phyloP scores from a whole-genome alignment of 2,113 vertebrate genomes.

The Syngnathus scovelli region DNA sequence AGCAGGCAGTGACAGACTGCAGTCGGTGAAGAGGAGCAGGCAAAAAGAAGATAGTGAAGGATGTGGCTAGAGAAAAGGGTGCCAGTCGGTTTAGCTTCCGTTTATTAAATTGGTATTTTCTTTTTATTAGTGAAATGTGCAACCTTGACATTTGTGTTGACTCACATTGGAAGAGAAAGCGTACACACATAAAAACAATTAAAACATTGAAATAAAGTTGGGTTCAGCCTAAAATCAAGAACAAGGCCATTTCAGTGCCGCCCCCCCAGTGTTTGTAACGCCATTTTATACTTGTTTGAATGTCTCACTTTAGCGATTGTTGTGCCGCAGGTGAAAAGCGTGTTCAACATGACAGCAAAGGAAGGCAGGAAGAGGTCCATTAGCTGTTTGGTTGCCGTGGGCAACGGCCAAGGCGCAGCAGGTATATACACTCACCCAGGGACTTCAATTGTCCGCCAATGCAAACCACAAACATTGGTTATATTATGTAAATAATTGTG shows the following conservation, averaged over 20 bases:
- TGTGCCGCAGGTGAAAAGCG: constrained; percentile 81
- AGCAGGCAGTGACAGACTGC: constrained; percentile 39
- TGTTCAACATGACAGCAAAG: constrained; percentile 93
- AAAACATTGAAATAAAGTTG: too few relatives aligned
- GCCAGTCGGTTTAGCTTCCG: constrained; percentile 4
- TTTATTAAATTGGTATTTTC: background rate
- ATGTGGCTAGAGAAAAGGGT: background rate
- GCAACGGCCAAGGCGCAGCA: constrained; percentile 88
- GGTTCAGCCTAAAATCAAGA: too few relatives aligned
- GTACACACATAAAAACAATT: too few relatives aligned
- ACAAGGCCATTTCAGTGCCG: constrained; percentile 55
- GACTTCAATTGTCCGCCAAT: background rate
- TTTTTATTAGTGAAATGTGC: constrained; percentile 23
- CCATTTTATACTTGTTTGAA: background rate
- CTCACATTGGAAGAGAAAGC: too few relatives aligned
- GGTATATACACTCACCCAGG: constrained; percentile 58
- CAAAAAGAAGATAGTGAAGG: background rate
- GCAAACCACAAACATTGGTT: background rate
- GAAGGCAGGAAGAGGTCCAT: constrained; percentile 87
- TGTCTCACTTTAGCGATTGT: constrained; percentile 4
- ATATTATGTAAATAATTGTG: background rate
- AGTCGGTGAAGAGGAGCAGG: constrained; percentile 14
- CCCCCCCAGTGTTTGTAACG: constrained; percentile 70
- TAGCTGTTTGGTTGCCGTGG: constrained; percentile 84
- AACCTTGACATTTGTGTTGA: constrained; percentile 44